These are phyloP conservation scores for Malurus cyaneus DNA, from an alignment of 2,113 vertebrate species.

Conservation along the genomic window DNA sequence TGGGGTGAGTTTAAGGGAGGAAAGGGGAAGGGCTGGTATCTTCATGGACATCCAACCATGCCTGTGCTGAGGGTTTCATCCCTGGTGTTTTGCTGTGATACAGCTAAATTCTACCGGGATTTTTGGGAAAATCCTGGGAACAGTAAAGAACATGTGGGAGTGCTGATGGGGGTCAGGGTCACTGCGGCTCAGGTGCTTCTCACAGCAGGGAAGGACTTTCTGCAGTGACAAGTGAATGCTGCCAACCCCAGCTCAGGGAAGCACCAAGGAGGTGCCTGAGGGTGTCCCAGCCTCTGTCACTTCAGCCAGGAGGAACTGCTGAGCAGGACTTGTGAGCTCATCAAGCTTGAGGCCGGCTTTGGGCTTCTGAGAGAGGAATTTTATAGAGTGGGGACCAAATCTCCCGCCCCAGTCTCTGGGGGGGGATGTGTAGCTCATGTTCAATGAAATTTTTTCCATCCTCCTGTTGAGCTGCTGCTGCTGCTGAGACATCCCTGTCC, in stretches of 20 bases:
- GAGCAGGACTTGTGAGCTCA: background rate
- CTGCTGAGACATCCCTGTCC: background rate
- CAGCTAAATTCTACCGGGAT: background rate
- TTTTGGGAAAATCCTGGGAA: background rate
- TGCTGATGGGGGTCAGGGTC: background rate
- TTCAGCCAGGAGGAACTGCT: background rate
- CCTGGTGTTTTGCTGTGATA: background rate
- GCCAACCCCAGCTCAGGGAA: background rate
- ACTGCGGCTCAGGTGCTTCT: background rate
- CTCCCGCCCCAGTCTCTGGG: fast-evolving
- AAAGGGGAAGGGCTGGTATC: background rate
- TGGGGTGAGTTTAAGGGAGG: background rate
- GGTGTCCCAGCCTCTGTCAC: fast-evolving
- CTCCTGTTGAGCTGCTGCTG: background rate
- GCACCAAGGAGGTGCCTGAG: background rate
- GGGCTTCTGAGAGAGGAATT: background rate
- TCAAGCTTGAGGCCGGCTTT: background rate
- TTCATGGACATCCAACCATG: background rate
- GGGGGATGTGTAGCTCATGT: fast-evolving
- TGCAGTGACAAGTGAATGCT: background rate
- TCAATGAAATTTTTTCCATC: background rate
- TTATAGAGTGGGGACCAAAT: background rate
- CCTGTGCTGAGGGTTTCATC: fast-evolving
- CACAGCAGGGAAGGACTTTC: background rate
- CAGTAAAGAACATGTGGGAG: fast-evolving